These are phyloP conservation scores for Xestia rhomboidea DNA, from an alignment of 2,888 invertebrate species.

Conservation along the genomic window DNA sequence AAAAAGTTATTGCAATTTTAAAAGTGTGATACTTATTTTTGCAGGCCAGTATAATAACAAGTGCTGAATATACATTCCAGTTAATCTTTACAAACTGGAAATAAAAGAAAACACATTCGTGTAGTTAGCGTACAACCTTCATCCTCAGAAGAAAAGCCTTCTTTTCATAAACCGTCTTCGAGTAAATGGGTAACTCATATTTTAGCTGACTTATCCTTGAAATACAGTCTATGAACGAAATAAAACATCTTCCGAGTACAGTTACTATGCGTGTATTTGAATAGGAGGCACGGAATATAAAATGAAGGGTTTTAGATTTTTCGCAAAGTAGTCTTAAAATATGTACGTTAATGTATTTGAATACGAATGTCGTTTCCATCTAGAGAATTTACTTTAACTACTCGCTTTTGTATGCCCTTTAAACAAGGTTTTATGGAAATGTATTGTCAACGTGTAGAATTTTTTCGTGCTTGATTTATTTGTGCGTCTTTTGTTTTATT, in stretches of 20 bases:
- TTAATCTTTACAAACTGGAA: background rate
- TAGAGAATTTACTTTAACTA: conserved; percentile 57
- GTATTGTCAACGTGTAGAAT: conserved; percentile 15
- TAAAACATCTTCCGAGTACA: conserved; percentile 56
- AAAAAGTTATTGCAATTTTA: too few relatives aligned
- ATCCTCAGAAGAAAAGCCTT: conserved; percentile 3
- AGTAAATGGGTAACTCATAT: conserved; percentile 35
- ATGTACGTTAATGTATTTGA: conserved; percentile 59
- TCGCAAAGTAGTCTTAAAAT: conserved; percentile 62
- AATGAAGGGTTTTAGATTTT: conserved; percentile 59
- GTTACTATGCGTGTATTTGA: conserved; percentile 48
- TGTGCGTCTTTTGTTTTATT: conserved; percentile 4
- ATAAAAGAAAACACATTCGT: background rate
- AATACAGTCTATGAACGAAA: conserved; percentile 41
- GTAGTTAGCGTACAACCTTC: background rate
- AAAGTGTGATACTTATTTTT: too few relatives aligned
- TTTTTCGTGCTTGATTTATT: conserved; percentile 43
- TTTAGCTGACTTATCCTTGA: conserved; percentile 41
- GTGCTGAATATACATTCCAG: background rate
- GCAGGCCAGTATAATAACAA: too few relatives aligned
- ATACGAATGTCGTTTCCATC: conserved; percentile 50
- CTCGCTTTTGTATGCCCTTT: conserved; percentile 45
- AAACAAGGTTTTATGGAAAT: conserved; percentile 50
- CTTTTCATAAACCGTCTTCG: conserved; percentile 24
- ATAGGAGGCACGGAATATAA: conserved; percentile 53